A percentile compares a stretch with the other conserved stretches of the same genome.
Evolutionary conservation across 2,797 vertebrate genomes (phyloP).

Genomic region (Argyrosomus regius): DNA sequence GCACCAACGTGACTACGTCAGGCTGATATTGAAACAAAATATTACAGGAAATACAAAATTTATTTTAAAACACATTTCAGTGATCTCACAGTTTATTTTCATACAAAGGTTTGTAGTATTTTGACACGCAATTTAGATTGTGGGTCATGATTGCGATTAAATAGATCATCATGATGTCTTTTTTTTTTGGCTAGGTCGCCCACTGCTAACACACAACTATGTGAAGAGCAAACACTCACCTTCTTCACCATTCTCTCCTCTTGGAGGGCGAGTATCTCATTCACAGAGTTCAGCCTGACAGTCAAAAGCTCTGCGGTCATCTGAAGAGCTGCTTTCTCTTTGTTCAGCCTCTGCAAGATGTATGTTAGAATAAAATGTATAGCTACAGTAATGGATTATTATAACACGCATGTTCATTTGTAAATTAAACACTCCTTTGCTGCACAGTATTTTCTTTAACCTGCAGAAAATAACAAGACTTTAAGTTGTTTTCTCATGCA

Average conservation of each 20-base stretch:
- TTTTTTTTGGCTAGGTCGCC: not conserved
- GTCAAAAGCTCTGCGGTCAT: slow-evolving; percentile 87
- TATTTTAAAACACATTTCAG: too few relatives aligned
- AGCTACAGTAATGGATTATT: slow-evolving; percentile 8
- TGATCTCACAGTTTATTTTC: too few relatives aligned
- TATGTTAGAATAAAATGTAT: slow-evolving; percentile 6
- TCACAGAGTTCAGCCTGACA: slow-evolving; percentile 88
- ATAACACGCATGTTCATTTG: slow-evolving; percentile 15
- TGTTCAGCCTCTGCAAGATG: slow-evolving; percentile 84
- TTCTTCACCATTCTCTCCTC: slow-evolving; percentile 87
- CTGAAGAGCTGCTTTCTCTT: slow-evolving; percentile 87
- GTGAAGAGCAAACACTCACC: slow-evolving; percentile 65
- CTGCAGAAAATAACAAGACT: slow-evolving; percentile 30
- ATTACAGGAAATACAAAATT: too few relatives aligned
- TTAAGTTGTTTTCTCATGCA: slow-evolving; percentile 23
- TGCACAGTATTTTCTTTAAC: slow-evolving; percentile 15
- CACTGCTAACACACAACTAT: not conserved
- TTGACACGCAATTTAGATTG: too few relatives aligned
- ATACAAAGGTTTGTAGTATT: too few relatives aligned
- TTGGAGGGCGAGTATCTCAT: slow-evolving; percentile 89
- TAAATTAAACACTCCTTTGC: slow-evolving; percentile 20
- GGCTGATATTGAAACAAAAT: too few relatives aligned
- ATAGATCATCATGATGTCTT: too few relatives aligned
- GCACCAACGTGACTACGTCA: too few relatives aligned
- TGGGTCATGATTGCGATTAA: too few relatives aligned